phyloP scores from a whole-genome alignment of 2,797 vertebrate species.

The Peromyscus nudipes region DNA sequence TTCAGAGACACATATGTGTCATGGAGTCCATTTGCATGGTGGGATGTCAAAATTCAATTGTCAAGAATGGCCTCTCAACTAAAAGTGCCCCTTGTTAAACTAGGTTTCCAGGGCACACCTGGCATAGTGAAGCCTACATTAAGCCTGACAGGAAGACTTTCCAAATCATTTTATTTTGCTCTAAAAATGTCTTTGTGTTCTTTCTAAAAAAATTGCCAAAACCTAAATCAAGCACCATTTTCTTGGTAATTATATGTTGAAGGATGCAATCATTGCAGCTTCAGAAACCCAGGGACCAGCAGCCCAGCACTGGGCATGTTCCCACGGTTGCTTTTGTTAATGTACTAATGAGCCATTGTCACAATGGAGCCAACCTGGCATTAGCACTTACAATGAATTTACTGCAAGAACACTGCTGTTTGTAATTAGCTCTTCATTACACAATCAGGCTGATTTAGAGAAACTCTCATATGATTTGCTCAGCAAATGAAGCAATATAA shows the following conservation, averaged over 20 bases:
- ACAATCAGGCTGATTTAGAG: slow-evolving; percentile 92
- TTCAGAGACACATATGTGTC: neutral
- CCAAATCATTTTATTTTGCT: slow-evolving; percentile 67
- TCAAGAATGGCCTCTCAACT: neutral
- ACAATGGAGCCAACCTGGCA: slow-evolving; percentile 89
- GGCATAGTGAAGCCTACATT: slow-evolving; percentile 45
- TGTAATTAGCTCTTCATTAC: slow-evolving; percentile 94
- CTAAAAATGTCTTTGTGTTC: slow-evolving; percentile 73
- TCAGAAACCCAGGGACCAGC: slow-evolving; percentile 78
- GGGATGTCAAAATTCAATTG: slow-evolving; percentile 56
- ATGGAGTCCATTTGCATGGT: neutral
- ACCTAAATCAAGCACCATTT: slow-evolving; percentile 79
- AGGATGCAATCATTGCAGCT: slow-evolving; percentile 83
- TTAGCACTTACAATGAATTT: slow-evolving; percentile 91
- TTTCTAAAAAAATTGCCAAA: slow-evolving; percentile 70
- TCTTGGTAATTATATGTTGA: slow-evolving; percentile 82
- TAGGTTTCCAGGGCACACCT: slow-evolving; percentile 68
- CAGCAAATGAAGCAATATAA: slow-evolving; percentile 92
- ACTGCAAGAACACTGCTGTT: slow-evolving; percentile 91
- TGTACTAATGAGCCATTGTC: slow-evolving; percentile 91
- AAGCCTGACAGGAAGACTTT: slow-evolving; percentile 68
- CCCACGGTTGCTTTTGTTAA: slow-evolving; percentile 90
- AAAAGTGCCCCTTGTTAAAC: slow-evolving; percentile 64
- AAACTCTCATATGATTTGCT: slow-evolving; percentile 91
- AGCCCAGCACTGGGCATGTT: slow-evolving; percentile 83